Percentiles rank a stretch among this genome's conserved stretches.
Evolutionary conservation across 2,113 vertebrate genomes (phyloP).

Genomic region (Oryzias melastigma): DNA sequence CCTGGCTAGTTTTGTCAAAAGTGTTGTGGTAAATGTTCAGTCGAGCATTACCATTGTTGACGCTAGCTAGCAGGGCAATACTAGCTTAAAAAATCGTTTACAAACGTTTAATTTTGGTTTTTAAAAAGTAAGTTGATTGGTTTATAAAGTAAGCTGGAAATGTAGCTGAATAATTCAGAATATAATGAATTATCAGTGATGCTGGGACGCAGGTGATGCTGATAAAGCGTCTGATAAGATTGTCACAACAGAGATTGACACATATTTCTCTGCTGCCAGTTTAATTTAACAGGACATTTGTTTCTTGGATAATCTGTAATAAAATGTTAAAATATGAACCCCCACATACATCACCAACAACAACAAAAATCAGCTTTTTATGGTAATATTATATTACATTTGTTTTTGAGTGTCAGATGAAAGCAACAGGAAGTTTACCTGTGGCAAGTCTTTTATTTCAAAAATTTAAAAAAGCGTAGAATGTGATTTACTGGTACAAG

Average conservation of each 20-base stretch:
- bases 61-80: constrained; percentile 4
- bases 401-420: background rate
- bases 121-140: too few species aligned
- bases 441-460: background rate
- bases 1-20: background rate
- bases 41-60: constrained; percentile 8
- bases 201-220: background rate
- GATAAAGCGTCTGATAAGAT: background rate
- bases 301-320: too few species aligned
- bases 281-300: background rate
- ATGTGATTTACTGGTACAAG: too few species aligned
- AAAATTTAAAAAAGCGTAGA: too few species aligned
- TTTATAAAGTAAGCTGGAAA: too few species aligned
- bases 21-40: background rate
- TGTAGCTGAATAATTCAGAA: background rate
- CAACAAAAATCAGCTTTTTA: background rate
- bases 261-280: background rate
- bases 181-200: background rate
- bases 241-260: background rate
- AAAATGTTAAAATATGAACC: background rate
- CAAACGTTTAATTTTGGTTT: constrained; percentile 16
- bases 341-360: background rate
- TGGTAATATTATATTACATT: background rate
- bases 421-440: background rate
- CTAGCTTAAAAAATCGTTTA: constrained; percentile 14